Conservation (phyloP, 2,888 invertebrate species). For the Drosophila longiperda region DNA sequence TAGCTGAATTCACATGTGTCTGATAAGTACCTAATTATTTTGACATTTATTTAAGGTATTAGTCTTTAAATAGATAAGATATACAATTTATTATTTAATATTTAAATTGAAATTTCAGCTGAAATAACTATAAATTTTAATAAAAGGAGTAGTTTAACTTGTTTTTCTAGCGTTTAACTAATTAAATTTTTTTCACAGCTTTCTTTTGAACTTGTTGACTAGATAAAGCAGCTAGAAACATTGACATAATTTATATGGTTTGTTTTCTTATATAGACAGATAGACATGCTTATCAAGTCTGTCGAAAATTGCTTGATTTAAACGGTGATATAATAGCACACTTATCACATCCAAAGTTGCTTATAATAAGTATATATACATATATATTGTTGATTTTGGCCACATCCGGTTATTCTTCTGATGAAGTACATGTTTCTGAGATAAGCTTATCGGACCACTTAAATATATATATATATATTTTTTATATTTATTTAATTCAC, state of each 20-base stretch:
- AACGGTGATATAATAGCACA: not conserved
- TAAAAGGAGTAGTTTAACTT: not conserved
- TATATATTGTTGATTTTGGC: not conserved
- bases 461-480: not conserved
- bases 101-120: too few relatives aligned
- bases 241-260: not conserved
- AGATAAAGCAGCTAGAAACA: not conserved
- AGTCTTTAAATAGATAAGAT: not conserved
- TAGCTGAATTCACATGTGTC: constrained; percentile 6
- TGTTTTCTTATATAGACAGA: not conserved
- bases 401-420: not conserved
- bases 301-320: not conserved
- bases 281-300: not conserved
- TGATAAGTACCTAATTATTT: constrained; percentile 8
- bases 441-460: not conserved
- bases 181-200: not conserved
- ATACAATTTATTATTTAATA: not conserved
- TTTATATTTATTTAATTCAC: not conserved
- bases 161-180: not conserved
- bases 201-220: not conserved
- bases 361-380: not conserved
- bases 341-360: not conserved
- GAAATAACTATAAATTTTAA: rapidly evolving
- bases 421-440: not conserved
- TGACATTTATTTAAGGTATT: not conserved